Base-by-base conservation (phyloP, 2,113 vertebrate species). In the Chlamydotis undulata region DNA sequence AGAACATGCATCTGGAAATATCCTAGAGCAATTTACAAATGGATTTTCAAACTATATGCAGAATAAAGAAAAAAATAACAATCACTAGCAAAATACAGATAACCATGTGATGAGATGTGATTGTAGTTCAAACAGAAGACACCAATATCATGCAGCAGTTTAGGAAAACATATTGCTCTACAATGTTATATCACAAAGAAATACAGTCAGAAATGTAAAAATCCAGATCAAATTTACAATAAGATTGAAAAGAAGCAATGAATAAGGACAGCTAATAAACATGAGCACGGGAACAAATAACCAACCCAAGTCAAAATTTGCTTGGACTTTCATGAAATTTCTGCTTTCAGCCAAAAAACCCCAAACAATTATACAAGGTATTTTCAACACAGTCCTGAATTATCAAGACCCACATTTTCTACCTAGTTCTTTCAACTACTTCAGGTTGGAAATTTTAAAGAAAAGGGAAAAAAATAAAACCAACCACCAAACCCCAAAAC, bases 401-500 rank as follows among this genome's bases (percentile, higher is more conserved):
- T 77, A 26, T 52, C 4, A 69, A 70, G 24, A 70, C 2, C 8
- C 6, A 26, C 0, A 5, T 14, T 70, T 75, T 59, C 25, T 11
- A 23, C 12, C 12, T 22, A 23, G 1, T 43, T 70, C 4, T 74
- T 80, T 53, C 14, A 53, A 15, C 1, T 53, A 33, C 1, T 23
- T 33, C 5, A 61, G 56, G 9, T 5, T 29, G 13, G 3, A 60
- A 37, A 63, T 31, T 26, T 43, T 43, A 43, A 43, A 43, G 15
- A 16, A 43, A 5, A 67, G 75, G n/a, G 63, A 4, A 13, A n/a
- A 10, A 13, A 29, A 45, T 37, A 37, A 7, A 31, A 19, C 17
- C 4, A 47, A 24, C 8, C 2, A 8, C 13, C 0, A 33, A 60
- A 2, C 0, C 2, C 7, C 2, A 8, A 57, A 37, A 47, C 5